A percentile compares a stretch with the other conserved stretches of the same genome.
Evolutionary conservation across 2,113 vertebrate genomes (phyloP).

Genomic region (Trematocara nigrifrons): DNA sequence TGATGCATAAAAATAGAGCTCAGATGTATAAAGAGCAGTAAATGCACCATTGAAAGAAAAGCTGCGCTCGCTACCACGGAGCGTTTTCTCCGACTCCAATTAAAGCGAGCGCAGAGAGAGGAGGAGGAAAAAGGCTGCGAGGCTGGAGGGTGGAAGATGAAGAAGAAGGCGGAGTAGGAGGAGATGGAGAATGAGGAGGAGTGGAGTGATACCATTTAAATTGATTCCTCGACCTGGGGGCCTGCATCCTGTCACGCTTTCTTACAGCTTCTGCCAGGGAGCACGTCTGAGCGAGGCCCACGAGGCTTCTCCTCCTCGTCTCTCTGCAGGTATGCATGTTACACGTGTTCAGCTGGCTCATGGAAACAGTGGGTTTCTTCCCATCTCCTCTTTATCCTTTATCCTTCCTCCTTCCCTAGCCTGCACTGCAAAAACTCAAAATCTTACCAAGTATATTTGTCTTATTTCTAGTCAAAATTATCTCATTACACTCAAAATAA

Average conservation of each 20-base stretch:
- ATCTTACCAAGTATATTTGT: too few species aligned
- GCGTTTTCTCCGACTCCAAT: not conserved
- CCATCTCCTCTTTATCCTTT: too few species aligned
- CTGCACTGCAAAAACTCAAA: too few species aligned
- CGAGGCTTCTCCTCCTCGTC: not conserved
- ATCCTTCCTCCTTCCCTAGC: too few species aligned
- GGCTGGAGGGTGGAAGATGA: slow-evolving; percentile 7
- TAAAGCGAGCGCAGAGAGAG: not conserved
- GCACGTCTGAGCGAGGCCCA: slow-evolving; percentile 5
- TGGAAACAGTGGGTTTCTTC: too few species aligned
- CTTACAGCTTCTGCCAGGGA: slow-evolving; percentile 3
- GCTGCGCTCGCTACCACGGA: too few species aligned
- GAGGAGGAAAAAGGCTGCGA: not conserved
- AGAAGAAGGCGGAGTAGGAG: slow-evolving; percentile 24
- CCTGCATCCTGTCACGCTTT: slow-evolving; percentile 37
- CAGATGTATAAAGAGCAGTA: not conserved
- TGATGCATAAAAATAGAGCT: slow-evolving; percentile 1
- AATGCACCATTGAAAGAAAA: slow-evolving; percentile 1
- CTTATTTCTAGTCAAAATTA: too few species aligned
- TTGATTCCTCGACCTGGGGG: slow-evolving; percentile 49
- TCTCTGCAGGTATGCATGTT: slow-evolving; percentile 2
- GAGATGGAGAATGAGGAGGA: slow-evolving; percentile 18
- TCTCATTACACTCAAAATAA: too few species aligned
- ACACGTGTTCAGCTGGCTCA: too few species aligned
- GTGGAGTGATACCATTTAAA: slow-evolving; percentile 44